Evolutionary conservation across 2,888 invertebrate genomes (phyloP), one percentile per base, ranked within the genome.

Genomic region (Catocala nupta): DNA sequence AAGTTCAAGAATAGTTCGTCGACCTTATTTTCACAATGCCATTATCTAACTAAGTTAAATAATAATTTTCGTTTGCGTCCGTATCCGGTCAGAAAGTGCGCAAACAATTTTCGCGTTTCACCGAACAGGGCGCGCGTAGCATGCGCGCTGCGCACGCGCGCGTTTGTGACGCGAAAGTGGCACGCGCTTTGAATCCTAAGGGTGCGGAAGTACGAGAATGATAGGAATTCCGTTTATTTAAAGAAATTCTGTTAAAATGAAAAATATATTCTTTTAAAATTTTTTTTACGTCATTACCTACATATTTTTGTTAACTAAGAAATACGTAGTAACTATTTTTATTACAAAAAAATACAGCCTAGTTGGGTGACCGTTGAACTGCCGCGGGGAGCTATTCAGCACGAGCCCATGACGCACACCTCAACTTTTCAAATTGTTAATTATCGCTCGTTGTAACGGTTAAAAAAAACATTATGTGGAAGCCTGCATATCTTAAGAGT

Each of bases 21-120:
- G 77, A 80, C 81, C 78, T 57, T 55, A 65, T 63, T 56, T 71
- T 55, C 60, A 71, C 62, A 67, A 75, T 62, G 45, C 59, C 63
- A 76, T 84, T 83, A 84, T 74, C 79, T 80, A 82, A 86, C 76
- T 43, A 54, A 49, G 77, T 79, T 79, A 76, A 76, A 75, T 72
- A 70, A 74, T 76, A 76, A 68, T 69, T 65, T 76, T 64, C 70
- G 59, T 72, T 63, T 42, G 68, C 70, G 73, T 82, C 81, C 86
- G 86, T 70, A 90, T 92, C 93, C 92, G 91, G 90, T 86, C 90
- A 83, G 93, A 93, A 92, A 93, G 93, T 88, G 83, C 75, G 85
- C 85, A 86, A 88, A 86, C 79, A 80, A 66, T 78, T 78, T 81
- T 81, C 83, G 78, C 80, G 69, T 91, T 92, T 92, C 92, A 89